Evolutionary conservation across 2,797 vertebrate genomes (phyloP).

Genomic region (Ispidina picta): DNA sequence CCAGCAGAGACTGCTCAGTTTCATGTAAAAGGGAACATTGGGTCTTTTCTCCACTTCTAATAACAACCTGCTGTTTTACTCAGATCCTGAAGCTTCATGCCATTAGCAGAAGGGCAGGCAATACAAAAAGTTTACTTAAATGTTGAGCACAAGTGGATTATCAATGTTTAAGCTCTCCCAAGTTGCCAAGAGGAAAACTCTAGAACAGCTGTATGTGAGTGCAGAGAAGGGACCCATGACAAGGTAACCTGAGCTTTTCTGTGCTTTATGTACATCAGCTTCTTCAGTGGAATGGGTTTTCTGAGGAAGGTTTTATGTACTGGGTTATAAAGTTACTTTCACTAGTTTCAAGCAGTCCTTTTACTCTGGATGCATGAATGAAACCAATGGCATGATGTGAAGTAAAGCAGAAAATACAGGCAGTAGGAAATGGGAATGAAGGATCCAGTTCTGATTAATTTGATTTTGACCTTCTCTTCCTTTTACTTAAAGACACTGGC

Average conservation of each 20-base stretch:
- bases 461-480: not conserved
- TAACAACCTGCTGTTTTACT: not conserved
- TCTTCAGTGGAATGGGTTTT: not conserved
- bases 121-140: not conserved
- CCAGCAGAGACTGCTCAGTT: not conserved
- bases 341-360: not conserved
- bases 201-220: not conserved
- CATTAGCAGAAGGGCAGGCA: not conserved
- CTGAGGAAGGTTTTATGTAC: not conserved
- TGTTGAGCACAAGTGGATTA: not conserved
- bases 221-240: not conserved
- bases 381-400: not conserved
- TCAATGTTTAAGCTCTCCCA: not conserved
- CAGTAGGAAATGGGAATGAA: not conserved
- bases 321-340: not conserved
- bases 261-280: not conserved
- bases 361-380: not conserved
- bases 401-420: not conserved
- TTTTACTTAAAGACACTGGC: not conserved
- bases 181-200: not conserved
- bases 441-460: not conserved
- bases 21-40: not conserved
- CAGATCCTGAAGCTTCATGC: not conserved
- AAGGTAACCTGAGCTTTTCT: slow-evolving; percentile 22
- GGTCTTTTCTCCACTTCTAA: not conserved